Evolutionary conservation across 2,888 invertebrate species (phyloP).

Genomic region (Drosophila neonasuta): DNA sequence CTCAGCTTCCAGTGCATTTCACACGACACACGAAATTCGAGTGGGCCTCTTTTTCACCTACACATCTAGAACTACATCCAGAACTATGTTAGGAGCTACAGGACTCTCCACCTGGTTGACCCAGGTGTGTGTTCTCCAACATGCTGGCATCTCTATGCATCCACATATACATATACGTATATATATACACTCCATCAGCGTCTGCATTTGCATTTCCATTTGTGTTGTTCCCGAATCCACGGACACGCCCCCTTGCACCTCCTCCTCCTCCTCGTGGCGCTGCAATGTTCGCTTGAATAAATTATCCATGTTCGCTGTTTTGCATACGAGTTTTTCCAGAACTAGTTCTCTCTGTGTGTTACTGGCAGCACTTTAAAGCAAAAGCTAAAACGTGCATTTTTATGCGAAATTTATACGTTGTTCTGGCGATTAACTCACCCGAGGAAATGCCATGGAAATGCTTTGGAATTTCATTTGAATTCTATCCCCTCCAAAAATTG

Average conservation of each 20-base stretch:
- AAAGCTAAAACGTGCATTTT: constrained; percentile 35
- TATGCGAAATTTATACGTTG: constrained; percentile 13
- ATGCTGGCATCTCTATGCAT: constrained; percentile 40
- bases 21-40: constrained; percentile 59
- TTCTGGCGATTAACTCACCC: constrained; percentile 9
- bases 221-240: constrained; percentile 29
- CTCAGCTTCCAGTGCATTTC: constrained; percentile 64
- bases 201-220: constrained; percentile 67
- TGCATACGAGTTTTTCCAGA: constrained; percentile 48
- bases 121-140: constrained; percentile 21
- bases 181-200: neutral
- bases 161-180: neutral
- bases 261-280: constrained; percentile 6
- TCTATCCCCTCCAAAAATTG: constrained; percentile 22
- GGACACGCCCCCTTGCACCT: neutral
- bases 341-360: neutral
- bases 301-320: constrained; percentile 60
- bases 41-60: constrained; percentile 55
- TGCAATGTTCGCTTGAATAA: constrained; percentile 65
- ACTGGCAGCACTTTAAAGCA: constrained; percentile 50
- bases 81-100: neutral
- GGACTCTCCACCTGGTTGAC: constrained; percentile 10
- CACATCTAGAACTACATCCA: constrained; percentile 7
- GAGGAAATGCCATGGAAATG: neutral
- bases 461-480: constrained; percentile 1